These are phyloP conservation scores for Albula goreensis DNA, from an alignment of 2,113 vertebrate species.

Conservation along the genomic window DNA sequence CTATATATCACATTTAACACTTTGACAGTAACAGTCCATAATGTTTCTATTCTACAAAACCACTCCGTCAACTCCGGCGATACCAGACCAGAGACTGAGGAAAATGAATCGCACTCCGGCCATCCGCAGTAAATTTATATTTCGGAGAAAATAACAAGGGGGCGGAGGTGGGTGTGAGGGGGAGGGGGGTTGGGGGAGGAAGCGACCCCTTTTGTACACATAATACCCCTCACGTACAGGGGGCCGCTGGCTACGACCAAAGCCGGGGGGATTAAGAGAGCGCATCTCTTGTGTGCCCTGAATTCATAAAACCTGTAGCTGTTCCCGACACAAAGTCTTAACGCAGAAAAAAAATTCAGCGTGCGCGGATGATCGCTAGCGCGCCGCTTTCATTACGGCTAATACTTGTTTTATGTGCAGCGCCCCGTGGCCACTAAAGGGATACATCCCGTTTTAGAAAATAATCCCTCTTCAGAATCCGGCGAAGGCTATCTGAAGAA, in stretches of 20 bases:
- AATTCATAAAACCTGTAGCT: background rate
- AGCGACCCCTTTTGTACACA: slow-evolving; percentile 35
- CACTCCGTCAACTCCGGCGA: slow-evolving; percentile 95
- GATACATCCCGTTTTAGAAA: background rate
- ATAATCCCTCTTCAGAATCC: background rate
- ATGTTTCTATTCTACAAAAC: slow-evolving; percentile 99
- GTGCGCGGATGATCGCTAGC: background rate
- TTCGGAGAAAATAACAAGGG: slow-evolving; percentile 51
- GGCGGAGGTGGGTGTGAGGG: too few relatives aligned
- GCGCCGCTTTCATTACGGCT: background rate
- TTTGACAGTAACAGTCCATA: slow-evolving; percentile 99
- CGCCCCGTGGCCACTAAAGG: background rate
- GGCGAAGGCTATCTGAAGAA: background rate
- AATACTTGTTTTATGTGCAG: background rate
- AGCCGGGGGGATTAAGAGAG: background rate
- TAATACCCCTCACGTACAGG: slow-evolving; percentile 38
- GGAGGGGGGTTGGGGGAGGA: slow-evolving; percentile 16
- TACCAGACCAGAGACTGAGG: slow-evolving; percentile 93
- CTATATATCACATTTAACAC: slow-evolving; percentile 99
- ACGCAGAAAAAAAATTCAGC: background rate
- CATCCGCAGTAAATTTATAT: slow-evolving; percentile 62
- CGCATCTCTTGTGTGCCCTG: background rate
- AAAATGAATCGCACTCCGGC: slow-evolving; percentile 83
- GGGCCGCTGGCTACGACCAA: slow-evolving; percentile 16
- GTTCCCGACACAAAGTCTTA: background rate